A percentile compares a stretch with the other conserved stretches of the same genome.
These are phyloP conservation scores for Myiothlypis chrysogaster DNA, from an alignment of 2,797 vertebrate species.

Conservation along the genomic window DNA sequence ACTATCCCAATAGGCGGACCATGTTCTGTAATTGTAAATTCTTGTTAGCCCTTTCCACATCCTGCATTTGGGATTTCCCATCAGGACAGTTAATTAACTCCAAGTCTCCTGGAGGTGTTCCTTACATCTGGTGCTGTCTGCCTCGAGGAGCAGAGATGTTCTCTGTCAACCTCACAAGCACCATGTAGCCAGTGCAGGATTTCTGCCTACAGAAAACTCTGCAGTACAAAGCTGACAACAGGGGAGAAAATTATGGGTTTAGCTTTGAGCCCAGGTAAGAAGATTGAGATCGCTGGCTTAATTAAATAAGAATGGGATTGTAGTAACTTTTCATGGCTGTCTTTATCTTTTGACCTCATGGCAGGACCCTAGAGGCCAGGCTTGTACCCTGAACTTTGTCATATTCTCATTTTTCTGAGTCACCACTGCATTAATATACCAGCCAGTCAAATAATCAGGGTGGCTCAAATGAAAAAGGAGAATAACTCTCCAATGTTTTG, in stretches of 20 bases:
- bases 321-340: background rate
- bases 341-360: background rate
- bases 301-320: background rate
- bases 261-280: background rate
- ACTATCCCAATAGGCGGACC: background rate
- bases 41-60: background rate
- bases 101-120: background rate
- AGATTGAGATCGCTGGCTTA: background rate
- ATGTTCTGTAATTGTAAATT: background rate
- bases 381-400: background rate
- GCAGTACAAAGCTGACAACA: background rate
- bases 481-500: background rate
- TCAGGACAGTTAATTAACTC: background rate
- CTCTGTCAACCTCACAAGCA: rapidly evolving
- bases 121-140: background rate
- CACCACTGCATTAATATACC: background rate
- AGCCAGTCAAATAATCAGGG: background rate
- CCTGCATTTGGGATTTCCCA: background rate
- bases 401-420: background rate
- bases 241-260: background rate
- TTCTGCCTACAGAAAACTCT: background rate
- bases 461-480: background rate
- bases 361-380: background rate
- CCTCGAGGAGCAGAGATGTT: background rate
- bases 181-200: rapidly evolving